These are phyloP conservation scores for Acanthiza pusilla DNA, from an alignment of 2,797 vertebrate species.

Conservation along the genomic window DNA sequence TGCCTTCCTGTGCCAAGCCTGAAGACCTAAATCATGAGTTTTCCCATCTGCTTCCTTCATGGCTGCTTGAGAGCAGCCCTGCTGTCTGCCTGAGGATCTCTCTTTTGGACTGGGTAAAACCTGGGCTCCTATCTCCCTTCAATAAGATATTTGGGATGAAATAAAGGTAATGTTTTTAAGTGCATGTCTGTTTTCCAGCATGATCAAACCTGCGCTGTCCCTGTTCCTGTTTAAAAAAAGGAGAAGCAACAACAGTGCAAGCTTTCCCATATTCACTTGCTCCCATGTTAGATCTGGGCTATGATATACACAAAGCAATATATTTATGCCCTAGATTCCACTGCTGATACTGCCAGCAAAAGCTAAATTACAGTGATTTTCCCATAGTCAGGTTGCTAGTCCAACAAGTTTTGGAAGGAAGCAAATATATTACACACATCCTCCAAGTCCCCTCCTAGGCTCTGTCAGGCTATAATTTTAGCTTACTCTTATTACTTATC, in stretches of 20 bases:
- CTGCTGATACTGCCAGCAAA: constrained; percentile 32
- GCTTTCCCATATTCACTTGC: background rate
- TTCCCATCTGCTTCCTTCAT: accelerated
- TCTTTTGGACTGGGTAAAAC: background rate
- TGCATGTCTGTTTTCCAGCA: background rate
- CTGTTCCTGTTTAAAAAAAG: background rate
- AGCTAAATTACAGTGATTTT: constrained; percentile 40
- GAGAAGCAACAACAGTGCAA: background rate
- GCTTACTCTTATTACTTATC: constrained; percentile 17
- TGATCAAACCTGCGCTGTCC: background rate
- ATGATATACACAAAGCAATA: background rate
- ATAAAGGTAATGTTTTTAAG: background rate
- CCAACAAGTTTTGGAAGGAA: constrained; percentile 49
- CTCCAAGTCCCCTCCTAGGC: constrained; percentile 42
- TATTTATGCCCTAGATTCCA: constrained; percentile 46
- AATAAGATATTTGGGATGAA: background rate
- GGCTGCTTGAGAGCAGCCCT: background rate
- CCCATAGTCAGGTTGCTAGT: constrained; percentile 33
- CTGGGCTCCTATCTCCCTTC: background rate
- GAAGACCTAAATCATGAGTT: background rate
- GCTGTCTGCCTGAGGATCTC: background rate
- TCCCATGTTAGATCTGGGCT: background rate
- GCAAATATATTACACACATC: constrained; percentile 21
- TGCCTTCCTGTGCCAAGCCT: background rate
- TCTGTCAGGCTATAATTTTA: constrained; percentile 58